Evolutionary conservation across 2,888 invertebrate species (phyloP).

Genomic region (Drosophila rellima): DNA sequence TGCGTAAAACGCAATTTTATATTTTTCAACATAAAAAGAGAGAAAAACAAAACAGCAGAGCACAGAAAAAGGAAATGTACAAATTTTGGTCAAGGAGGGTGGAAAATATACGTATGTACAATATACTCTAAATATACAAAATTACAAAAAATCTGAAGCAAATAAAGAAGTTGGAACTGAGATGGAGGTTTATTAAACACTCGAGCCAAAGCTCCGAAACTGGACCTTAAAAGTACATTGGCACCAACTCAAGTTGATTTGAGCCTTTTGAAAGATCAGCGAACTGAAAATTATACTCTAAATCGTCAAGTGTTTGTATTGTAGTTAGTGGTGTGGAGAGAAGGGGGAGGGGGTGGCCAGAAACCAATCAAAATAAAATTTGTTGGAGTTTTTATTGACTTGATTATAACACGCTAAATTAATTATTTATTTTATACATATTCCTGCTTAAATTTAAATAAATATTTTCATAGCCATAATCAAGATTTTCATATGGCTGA

Average conservation of each 20-base stretch:
- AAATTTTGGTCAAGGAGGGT: conserved; percentile 11
- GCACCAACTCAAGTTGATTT: conserved; percentile 13
- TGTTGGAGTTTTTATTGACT: neutral
- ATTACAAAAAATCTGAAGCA: conserved; percentile 58
- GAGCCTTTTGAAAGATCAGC: conserved; percentile 15
- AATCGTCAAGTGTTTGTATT: conserved; percentile 6
- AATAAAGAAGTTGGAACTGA: conserved; percentile 50
- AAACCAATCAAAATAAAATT: neutral
- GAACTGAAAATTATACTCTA: conserved; percentile 9
- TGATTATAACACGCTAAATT: neutral
- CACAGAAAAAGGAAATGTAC: conserved; percentile 14
- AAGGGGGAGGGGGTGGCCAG: no score
- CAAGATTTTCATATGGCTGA: no score
- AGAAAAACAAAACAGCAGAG: neutral
- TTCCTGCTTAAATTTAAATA: no score
- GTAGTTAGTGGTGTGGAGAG: neutral
- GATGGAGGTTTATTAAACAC: neutral
- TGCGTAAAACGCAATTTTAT: conserved; percentile 82
- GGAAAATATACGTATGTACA: neutral
- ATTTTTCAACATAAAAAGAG: conserved; percentile 62
- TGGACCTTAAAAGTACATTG: neutral
- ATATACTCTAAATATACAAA: conserved; percentile 39
- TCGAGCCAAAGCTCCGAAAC: neutral
- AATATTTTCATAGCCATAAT: no score
- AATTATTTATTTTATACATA: neutral